A percentile compares a stretch with the other conserved stretches of the same genome.
These are phyloP conservation scores for Agonum fuliginosum DNA, from an alignment of 2,888 invertebrate species.

Conservation along the genomic window DNA sequence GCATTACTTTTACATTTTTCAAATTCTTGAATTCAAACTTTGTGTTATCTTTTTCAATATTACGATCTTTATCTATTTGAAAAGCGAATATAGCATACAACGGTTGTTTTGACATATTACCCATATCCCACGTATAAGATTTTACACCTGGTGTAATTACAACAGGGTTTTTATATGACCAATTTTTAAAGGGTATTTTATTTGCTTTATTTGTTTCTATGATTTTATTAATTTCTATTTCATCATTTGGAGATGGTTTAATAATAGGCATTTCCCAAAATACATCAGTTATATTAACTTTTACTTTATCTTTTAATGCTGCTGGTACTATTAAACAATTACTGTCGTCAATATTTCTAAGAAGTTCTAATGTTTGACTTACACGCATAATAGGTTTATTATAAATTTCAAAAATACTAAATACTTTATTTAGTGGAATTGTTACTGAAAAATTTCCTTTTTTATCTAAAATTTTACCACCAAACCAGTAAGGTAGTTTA, in stretches of 20 bases:
- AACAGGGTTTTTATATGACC: neutral
- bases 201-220: neutral
- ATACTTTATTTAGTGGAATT: too few relatives aligned
- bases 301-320: neutral
- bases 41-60: neutral
- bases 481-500: too few relatives aligned
- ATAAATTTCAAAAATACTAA: neutral
- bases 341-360: neutral
- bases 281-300: neutral
- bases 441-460: too few relatives aligned
- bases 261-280: neutral
- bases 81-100: neutral
- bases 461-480: too few relatives aligned
- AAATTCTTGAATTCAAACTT: neutral
- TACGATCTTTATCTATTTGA: neutral
- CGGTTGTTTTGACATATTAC: neutral
- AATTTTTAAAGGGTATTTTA: neutral
- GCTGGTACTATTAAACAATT: conserved; percentile 1
- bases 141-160: neutral
- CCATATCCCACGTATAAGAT: neutral
- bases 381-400: neutral
- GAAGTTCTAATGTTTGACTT: neutral
- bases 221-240: neutral
- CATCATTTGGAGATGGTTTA: neutral
- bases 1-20: neutral